Base-by-base conservation (phyloP, 1,140 invertebrate genomes). In the Leptinotarsa lineolata region DNA sequence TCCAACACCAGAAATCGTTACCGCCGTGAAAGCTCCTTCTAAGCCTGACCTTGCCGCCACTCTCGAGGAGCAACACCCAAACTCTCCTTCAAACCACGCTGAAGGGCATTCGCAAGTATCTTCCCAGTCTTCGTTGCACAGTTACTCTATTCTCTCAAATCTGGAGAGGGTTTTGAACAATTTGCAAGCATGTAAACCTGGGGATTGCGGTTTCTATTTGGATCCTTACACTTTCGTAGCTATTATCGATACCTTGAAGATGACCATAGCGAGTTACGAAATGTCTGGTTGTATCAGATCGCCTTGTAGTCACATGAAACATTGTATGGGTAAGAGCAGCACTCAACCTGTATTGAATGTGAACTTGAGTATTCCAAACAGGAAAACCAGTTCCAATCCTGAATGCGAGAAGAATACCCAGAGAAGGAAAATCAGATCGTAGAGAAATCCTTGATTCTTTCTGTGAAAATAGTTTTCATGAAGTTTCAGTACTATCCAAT, bases 301-400 rank as follows among this genome's bases (percentile, higher is more conserved):
- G 16, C 15, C 13, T 0, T 20, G 20, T 5, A 30, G 11, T 12
- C 61, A 63, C 16, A 63, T 15, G 61, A 63, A 21, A 20, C 20
- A 15, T 63, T 21, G 61, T 22, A 63, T 63, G 61, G 61, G 61
- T 1, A 63, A 20, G 21, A 63, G 61, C 20, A 63, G 61, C 24
- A 63, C 61, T 20, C 61, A 63, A 20, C 61, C 61, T 15, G 6
- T 63, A 15, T 16, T 63, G 61, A 63, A 63, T 30, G 20, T 24
- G 4, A 63, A 30, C 13, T 15, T 63, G 13, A 20, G 2, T 15
- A 20, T 13, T 15, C 13, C 11, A 13, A 13, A 13, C 20, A 63
- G 61, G 4, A 63, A 20, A 5, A 63, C 15, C 4, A 63, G 20
- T 13, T 63, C 61, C 16, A 22, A 21, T 63, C 20, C 61, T 2